phyloP scores from a whole-genome alignment of 2,888 invertebrate genomes.

The Leptopilina myrica region DNA sequence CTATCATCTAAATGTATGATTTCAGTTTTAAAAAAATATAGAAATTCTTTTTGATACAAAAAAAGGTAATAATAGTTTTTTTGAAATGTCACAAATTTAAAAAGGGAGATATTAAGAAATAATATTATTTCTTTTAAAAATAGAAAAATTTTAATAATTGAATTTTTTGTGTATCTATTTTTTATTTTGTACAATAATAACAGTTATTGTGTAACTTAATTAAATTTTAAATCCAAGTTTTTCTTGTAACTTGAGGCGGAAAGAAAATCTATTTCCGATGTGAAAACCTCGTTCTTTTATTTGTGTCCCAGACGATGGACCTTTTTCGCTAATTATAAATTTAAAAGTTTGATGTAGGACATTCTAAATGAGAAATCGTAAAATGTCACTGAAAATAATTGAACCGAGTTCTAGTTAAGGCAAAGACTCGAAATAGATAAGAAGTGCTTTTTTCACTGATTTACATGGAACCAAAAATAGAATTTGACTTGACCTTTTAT shows the following conservation, averaged over 20 bases:
- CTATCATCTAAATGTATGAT: background rate
- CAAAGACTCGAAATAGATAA: background rate
- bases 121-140: too few species aligned
- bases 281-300: background rate
- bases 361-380: background rate
- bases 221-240: background rate
- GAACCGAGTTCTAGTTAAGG: slow-evolving; percentile 2
- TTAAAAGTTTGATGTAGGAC: slow-evolving; percentile 6
- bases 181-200: too few species aligned
- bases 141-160: background rate
- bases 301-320: background rate
- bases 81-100: too few species aligned
- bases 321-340: slow-evolving; percentile 11
- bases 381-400: background rate
- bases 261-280: background rate
- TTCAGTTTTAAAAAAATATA: too few species aligned
- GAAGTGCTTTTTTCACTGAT: background rate
- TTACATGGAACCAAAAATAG: background rate
- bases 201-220: background rate
- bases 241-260: background rate
- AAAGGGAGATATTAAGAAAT: too few species aligned
- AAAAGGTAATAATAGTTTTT: too few species aligned
- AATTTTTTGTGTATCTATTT: background rate
- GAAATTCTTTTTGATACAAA: too few species aligned
- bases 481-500: too few species aligned